Percentiles rank a stretch among this genome's conserved stretches.
These are phyloP conservation scores for Alcedo quadribrachys DNA, from an alignment of 2,797 vertebrate genomes.

Conservation along the genomic window DNA sequence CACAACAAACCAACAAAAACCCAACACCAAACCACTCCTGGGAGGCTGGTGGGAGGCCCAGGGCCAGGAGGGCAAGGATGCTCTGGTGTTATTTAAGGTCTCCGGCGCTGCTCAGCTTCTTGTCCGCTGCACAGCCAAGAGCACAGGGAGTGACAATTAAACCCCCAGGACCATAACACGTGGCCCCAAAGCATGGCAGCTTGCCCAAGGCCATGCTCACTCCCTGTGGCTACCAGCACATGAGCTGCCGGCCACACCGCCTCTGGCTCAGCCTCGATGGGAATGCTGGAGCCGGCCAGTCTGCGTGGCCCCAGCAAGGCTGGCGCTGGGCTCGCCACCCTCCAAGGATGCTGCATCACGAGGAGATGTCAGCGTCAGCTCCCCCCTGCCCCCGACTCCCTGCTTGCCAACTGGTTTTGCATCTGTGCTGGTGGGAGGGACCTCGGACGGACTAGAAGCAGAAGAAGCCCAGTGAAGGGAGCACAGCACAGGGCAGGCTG, in stretches of 20 bases:
- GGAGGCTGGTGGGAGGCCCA: background rate
- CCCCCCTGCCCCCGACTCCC: background rate
- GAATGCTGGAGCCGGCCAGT: conserved; percentile 24
- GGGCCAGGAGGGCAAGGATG: conserved; percentile 23
- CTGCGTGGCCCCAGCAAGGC: background rate
- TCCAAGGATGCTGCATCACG: conserved; percentile 50
- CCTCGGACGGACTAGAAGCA: background rate
- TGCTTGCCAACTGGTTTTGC: background rate
- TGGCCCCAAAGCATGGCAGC: background rate
- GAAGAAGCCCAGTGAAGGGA: background rate
- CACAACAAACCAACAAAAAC: too few species aligned
- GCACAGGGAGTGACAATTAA: background rate
- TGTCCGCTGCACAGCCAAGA: background rate
- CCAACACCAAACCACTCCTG: background rate
- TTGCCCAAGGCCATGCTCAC: background rate
- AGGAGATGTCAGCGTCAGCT: conserved; percentile 22
- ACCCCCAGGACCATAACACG: background rate
- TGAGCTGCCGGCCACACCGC: background rate
- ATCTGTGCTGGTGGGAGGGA: background rate
- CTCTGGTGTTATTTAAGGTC: conserved; percentile 63
- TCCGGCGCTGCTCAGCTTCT: background rate
- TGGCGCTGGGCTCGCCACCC: background rate
- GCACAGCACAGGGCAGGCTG: background rate
- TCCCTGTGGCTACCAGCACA: conserved; percentile 2
- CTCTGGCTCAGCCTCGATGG: background rate